Evolutionary conservation across 2,888 invertebrate genomes (phyloP).

Genomic region (Pristionchus maxplancki): DNA sequence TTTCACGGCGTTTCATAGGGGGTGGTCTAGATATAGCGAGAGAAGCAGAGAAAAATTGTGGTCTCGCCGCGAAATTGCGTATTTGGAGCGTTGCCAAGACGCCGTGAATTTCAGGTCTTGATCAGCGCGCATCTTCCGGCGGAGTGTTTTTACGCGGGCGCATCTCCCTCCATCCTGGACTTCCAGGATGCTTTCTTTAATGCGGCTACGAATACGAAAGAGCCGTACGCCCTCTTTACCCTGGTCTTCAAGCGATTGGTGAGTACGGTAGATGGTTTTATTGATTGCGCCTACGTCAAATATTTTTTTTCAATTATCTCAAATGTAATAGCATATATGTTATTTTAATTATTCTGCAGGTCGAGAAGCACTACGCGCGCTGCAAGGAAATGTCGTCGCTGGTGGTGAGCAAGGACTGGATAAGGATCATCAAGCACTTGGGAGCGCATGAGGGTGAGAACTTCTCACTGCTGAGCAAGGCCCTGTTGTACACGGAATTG

Average conservation of each 20-base stretch:
- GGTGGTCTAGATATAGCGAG: no score
- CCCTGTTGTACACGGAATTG: no score
- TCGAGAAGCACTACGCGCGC: conserved; percentile 40
- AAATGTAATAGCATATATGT: not conserved
- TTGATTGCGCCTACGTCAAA: not conserved
- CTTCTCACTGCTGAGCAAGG: no score
- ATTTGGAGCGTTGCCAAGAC: no score
- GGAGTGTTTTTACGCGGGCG: conserved; percentile 32
- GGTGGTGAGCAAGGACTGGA: not conserved
- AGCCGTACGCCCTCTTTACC: conserved; percentile 43
- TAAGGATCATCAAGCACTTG: no score
- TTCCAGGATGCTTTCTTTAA: conserved; percentile 47
- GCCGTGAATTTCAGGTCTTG: no score
- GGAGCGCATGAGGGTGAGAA: no score
- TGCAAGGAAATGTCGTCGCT: not conserved
- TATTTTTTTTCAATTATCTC: not conserved
- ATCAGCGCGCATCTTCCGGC: conserved; percentile 39
- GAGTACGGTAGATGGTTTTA: not conserved
- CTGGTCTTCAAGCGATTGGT: conserved; percentile 40
- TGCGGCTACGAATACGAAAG: conserved; percentile 3
- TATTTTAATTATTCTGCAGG: conserved; percentile 19
- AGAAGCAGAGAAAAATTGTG: no score
- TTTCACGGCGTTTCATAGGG: no score
- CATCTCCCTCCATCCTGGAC: conserved; percentile 1
- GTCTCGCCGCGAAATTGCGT: no score